Evolutionary conservation across 2,888 invertebrate species (phyloP).

Genomic region (Torymus auratus): DNA sequence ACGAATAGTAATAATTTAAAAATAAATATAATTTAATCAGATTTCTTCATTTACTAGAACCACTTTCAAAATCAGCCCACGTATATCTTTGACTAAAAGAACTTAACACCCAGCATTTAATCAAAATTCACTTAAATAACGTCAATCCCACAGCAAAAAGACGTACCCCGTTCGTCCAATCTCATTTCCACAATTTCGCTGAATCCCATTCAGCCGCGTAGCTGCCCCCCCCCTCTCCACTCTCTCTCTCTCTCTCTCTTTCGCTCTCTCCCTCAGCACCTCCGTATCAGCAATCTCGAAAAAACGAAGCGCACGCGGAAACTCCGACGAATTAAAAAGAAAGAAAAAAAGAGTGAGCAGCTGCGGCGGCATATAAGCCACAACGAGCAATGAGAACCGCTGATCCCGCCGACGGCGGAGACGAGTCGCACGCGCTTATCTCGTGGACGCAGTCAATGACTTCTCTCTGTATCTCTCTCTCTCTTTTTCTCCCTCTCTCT

Average conservation of each 20-base stretch:
- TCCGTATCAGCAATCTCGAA: background rate
- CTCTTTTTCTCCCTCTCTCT: conserved; percentile 1
- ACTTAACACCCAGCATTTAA: too few relatives aligned
- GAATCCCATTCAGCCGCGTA: background rate
- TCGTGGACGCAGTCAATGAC: conserved; percentile 54
- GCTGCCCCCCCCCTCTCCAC: too few relatives aligned
- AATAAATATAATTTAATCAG: too few relatives aligned
- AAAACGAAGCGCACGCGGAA: background rate
- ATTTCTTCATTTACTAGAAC: too few relatives aligned
- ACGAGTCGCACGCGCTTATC: conserved; percentile 14
- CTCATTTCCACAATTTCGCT: conserved; percentile 9
- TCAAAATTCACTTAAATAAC: too few relatives aligned
- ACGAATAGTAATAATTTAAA: too few relatives aligned
- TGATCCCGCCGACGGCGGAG: background rate
- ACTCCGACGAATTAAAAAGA: conserved; percentile 8
- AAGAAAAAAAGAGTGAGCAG: conserved; percentile 16
- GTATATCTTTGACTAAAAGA: too few relatives aligned
- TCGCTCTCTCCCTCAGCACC: too few relatives aligned
- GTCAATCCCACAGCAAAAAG: background rate
- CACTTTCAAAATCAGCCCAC: too few relatives aligned
- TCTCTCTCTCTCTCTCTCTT: too few relatives aligned
- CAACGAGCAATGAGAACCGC: conserved; percentile 1
- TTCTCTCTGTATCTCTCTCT: conserved; percentile 22
- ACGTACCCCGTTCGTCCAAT: background rate
- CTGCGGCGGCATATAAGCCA: too few relatives aligned